Evolutionary conservation across 2,797 vertebrate genomes (phyloP).

Genomic region (Molothrus aeneus): DNA sequence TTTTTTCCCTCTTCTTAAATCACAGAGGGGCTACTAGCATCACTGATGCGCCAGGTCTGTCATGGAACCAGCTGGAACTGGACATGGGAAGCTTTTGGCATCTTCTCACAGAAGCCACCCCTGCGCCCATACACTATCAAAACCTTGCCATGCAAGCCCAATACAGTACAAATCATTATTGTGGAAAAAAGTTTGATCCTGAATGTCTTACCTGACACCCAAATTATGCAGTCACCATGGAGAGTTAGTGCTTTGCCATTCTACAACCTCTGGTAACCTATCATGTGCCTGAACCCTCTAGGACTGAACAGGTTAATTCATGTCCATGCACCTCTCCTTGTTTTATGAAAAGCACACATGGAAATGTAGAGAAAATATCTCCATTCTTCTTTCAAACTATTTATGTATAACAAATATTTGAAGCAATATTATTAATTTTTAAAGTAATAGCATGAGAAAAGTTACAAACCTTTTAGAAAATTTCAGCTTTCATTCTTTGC

Average conservation of each 20-base stretch:
- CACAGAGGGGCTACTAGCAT: background rate
- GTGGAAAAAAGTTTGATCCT: background rate
- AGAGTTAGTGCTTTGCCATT: background rate
- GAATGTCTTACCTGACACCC: background rate
- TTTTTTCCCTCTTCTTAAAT: background rate
- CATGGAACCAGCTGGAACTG: background rate
- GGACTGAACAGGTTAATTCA: background rate
- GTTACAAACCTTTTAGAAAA: background rate
- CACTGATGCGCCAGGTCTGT: background rate
- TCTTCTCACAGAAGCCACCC: background rate
- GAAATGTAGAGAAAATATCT: background rate
- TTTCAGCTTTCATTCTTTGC: background rate
- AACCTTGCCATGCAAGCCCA: background rate
- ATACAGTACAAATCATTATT: background rate
- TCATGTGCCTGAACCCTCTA: background rate
- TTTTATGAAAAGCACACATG: background rate
- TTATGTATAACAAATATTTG: background rate
- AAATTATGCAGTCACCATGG: background rate
- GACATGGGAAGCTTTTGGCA: background rate
- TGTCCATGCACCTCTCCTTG: background rate
- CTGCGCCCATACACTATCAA: background rate
- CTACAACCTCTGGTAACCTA: background rate
- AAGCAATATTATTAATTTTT: background rate
- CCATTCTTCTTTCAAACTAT: background rate
- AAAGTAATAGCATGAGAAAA: background rate